Conservation (phyloP, 2,113 vertebrate genomes). For the Cephalopterus ornatus region DNA sequence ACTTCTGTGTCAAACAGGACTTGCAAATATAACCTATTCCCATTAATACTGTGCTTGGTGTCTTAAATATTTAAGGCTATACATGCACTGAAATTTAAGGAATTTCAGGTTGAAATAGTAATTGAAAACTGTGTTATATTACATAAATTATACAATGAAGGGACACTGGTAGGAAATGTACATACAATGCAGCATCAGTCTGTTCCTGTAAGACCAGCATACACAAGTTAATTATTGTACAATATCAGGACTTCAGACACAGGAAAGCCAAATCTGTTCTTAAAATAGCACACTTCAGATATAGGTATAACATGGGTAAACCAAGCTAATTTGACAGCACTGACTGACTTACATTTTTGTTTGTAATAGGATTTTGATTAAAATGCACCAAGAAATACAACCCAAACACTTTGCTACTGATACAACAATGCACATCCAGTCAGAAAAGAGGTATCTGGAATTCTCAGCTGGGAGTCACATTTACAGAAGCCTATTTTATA, state of each 20-base stretch:
- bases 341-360: background rate
- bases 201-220: background rate
- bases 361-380: conserved; percentile 20
- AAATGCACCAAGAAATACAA: conserved; percentile 42
- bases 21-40: conserved; percentile 27
- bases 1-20: conserved; percentile 15
- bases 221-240: background rate
- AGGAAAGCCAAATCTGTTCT: background rate
- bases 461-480: conserved; percentile 7
- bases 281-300: background rate
- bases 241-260: background rate
- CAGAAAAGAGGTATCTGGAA: conserved; percentile 50
- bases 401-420: conserved; percentile 10
- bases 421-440: background rate
- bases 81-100: conserved; percentile 33
- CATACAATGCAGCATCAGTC: background rate
- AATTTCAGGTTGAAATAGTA: conserved; percentile 34
- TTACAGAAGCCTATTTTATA: conserved; percentile 19
- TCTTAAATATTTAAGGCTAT: conserved; percentile 52
- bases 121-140: background rate
- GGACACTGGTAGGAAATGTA: background rate
- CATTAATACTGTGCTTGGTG: conserved; percentile 24
- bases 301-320: background rate
- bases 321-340: background rate
- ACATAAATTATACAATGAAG: background rate